Evolutionary conservation across 2,888 invertebrate genomes (phyloP), one percentile per base, ranked within the genome.

Genomic region (Diabrotica balteata): DNA sequence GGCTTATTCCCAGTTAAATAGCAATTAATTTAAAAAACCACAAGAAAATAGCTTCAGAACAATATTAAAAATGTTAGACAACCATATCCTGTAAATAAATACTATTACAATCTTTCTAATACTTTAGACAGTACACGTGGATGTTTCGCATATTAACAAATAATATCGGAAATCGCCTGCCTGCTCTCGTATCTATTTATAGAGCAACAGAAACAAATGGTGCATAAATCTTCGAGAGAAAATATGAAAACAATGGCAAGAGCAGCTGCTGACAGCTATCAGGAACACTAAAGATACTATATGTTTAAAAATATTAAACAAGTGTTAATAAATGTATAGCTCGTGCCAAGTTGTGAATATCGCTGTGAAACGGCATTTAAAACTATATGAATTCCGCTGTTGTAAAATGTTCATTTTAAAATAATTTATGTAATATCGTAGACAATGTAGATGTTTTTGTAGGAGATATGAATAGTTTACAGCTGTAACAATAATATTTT

Each of bases 161-260:
- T n/a, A 51, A 11, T 51, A 51, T 11, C 11, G 11, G 7, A 51
- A 51, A 51, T 51, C 7, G 10, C 7, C 9, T 51, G 11, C 47
- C 10, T 47, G 10, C 47, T 9, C 47, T 47, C 7, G 11, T 51
- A 58, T 51, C 58, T 64, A 64, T 64, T 64, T 64, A 50, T 52
- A 58, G 64, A 64, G 9, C 52, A 63, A 32, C 43, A 50, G 58
- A 58, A 55, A 64, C 64, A 52, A 64, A 64, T 52, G 51, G 58
- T 11, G 42, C 52, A 64, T 64, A 55, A 64, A 64, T 64, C 64
- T 51, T 43, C 45, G 43, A 51, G 45, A 42, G 44, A 43, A 64
- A 64, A 58, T 64, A 64, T 64, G 58, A 58, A 64, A 51, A 64
- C 64, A 58, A 58, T 64, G 64, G 58, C 58, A 64, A 58, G 10